A percentile compares a stretch with the other conserved stretches of the same genome.
Conservation (phyloP, 2,888 invertebrate species). For the Dendrolimus pini region DNA sequence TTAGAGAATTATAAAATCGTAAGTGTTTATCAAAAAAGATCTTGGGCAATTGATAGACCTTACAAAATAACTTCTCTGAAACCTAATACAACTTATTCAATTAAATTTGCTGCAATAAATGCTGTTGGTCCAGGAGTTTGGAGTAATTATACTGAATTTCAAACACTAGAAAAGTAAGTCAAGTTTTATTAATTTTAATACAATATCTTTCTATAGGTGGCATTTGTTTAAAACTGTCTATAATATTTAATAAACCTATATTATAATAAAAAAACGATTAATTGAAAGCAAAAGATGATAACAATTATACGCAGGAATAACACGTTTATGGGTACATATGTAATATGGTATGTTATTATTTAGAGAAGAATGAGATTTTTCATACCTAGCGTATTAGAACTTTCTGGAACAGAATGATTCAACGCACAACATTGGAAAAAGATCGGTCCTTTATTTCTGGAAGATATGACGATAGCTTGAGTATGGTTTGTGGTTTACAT, state of each 20-base stretch:
- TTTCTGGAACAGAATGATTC: no score
- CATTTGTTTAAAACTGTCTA: not conserved
- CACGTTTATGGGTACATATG: no score
- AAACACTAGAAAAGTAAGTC: slow-evolving; percentile 54
- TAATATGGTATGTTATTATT: no score
- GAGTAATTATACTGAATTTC: slow-evolving; percentile 33
- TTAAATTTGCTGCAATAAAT: slow-evolving; percentile 55
- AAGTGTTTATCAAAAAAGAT: slow-evolving; percentile 50
- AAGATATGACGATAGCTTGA: no score
- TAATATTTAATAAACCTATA: not conserved
- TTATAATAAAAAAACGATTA: no score
- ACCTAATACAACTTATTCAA: slow-evolving; percentile 43
- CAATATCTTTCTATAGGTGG: not conserved
- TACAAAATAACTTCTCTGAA: slow-evolving; percentile 46
- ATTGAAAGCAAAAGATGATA: no score
- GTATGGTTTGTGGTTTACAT: no score
- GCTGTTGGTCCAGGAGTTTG: slow-evolving; percentile 46
- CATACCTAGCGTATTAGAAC: no score
- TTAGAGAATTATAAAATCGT: slow-evolving; percentile 41
- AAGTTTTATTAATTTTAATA: not conserved
- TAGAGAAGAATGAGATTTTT: no score
- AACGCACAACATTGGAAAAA: no score
- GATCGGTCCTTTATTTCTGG: no score
- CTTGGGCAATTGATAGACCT: slow-evolving; percentile 48
- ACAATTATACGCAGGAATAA: no score